phyloP scores from a whole-genome alignment of 1,140 invertebrate species.

The Nebria ingens region DNA sequence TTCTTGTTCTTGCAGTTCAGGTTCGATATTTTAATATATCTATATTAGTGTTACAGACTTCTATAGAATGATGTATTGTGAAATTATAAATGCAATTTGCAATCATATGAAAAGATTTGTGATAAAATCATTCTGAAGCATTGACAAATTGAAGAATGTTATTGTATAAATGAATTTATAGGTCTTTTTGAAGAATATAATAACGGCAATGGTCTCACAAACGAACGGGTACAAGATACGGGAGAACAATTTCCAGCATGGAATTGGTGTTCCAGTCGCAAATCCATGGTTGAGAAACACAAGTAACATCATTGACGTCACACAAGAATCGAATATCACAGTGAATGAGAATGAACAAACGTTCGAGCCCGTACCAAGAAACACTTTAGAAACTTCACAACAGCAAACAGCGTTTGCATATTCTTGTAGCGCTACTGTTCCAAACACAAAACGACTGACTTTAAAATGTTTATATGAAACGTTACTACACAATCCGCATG shows the following conservation, averaged over 20 bases:
- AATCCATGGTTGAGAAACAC: slow-evolving; percentile 44
- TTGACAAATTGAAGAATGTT: background rate
- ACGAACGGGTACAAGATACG: slow-evolving; percentile 42
- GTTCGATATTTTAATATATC: background rate
- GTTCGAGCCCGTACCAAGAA: slow-evolving; percentile 23
- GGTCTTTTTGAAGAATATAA: slow-evolving; percentile 41
- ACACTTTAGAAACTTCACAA: slow-evolving; percentile 25
- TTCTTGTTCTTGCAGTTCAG: background rate
- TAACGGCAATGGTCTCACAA: slow-evolving; percentile 40
- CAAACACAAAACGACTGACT: background rate
- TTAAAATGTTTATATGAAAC: background rate
- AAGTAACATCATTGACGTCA: slow-evolving; percentile 28
- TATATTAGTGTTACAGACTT: no score
- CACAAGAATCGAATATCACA: slow-evolving; percentile 23
- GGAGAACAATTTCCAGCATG: slow-evolving; percentile 40
- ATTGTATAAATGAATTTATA: no score
- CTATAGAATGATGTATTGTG: no score
- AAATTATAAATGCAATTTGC: no score
- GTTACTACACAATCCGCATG: background rate
- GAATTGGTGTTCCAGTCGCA: slow-evolving; percentile 39
- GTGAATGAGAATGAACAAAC: slow-evolving; percentile 24
- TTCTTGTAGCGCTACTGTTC: slow-evolving; percentile 17
- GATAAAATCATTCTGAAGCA: no score
- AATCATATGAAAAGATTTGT: no score
- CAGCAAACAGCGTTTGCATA: slow-evolving; percentile 29